Percentiles rank a stretch among this genome's conserved stretches.
phyloP scores from a whole-genome alignment of 64 coral and sea anemone species.

The Porites lutea region DNA sequence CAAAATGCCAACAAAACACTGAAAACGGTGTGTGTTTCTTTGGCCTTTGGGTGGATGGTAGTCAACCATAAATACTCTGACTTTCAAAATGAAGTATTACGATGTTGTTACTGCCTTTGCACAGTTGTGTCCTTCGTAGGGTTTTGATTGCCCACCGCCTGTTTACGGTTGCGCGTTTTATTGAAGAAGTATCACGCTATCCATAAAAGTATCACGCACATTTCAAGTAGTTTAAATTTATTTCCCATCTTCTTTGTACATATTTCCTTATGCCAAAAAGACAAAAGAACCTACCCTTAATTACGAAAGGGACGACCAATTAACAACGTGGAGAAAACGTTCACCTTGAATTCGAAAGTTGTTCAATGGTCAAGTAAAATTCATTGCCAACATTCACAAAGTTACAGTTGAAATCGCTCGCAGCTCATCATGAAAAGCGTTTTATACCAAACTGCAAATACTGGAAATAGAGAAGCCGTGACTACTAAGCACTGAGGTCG shows the following conservation, averaged over 20 bases:
- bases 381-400: slow-evolving; percentile 10
- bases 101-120: too few relatives aligned
- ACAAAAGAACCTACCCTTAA: not conserved
- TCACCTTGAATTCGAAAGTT: not conserved
- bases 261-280: not conserved
- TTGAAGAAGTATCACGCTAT: not conserved
- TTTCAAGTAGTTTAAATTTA: not conserved
- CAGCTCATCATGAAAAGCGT: too few relatives aligned
- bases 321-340: not conserved
- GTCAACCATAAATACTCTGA: too few relatives aligned
- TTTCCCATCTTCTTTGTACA: not conserved
- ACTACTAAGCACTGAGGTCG: too few relatives aligned
- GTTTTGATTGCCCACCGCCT: not conserved
- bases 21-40: too few relatives aligned
- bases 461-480: too few relatives aligned
- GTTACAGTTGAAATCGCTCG: too few relatives aligned
- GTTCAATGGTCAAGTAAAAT: too few relatives aligned
- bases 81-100: too few relatives aligned
- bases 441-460: too few relatives aligned
- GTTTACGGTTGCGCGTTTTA: not conserved
- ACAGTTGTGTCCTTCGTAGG: not conserved
- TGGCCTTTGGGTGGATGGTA: too few relatives aligned
- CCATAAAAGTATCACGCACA: not conserved
- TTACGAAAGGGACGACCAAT: not conserved
- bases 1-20: too few relatives aligned